Percentiles rank a stretch among this genome's conserved stretches.
Evolutionary conservation across 2,797 vertebrate genomes (phyloP).

Genomic region (Hemitrygon akajei): DNA sequence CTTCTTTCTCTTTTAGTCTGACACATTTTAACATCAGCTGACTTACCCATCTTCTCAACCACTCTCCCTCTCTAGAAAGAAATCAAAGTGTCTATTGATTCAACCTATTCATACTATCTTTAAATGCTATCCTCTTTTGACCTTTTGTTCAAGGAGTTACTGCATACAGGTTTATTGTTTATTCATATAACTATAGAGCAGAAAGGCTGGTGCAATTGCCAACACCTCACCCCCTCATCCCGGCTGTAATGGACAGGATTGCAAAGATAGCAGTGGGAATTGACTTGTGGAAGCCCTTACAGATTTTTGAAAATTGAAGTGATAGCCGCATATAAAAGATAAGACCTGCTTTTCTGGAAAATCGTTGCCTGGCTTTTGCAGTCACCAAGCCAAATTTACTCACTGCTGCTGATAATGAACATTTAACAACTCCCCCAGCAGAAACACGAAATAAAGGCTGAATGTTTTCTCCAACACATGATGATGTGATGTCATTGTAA

Average conservation of each 20-base stretch:
- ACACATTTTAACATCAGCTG: not conserved
- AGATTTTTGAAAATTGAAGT: not conserved
- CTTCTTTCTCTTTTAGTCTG: not conserved
- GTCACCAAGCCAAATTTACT: no score
- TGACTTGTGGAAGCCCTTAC: not conserved
- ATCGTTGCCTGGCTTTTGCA: no score
- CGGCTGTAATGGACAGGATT: not conserved
- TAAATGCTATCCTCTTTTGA: not conserved
- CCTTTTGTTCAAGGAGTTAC: not conserved
- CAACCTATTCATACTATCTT: not conserved
- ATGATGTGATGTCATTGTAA: no score
- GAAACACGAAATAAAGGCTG: no score
- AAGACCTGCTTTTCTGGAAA: not conserved
- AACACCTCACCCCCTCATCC: no score
- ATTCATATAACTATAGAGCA: no score
- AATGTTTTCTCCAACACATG: no score
- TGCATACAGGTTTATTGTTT: no score
- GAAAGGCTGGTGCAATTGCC: not conserved
- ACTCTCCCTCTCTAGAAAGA: not conserved
- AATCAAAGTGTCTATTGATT: not conserved
- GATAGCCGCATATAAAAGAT: not conserved
- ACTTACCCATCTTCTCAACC: not conserved
- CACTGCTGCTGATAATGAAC: no score
- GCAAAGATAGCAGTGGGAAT: not conserved
- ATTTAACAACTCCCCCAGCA: no score